Evolutionary conservation across 2,797 vertebrate species (phyloP).

Genomic region (Pelobates cultripes): DNA sequence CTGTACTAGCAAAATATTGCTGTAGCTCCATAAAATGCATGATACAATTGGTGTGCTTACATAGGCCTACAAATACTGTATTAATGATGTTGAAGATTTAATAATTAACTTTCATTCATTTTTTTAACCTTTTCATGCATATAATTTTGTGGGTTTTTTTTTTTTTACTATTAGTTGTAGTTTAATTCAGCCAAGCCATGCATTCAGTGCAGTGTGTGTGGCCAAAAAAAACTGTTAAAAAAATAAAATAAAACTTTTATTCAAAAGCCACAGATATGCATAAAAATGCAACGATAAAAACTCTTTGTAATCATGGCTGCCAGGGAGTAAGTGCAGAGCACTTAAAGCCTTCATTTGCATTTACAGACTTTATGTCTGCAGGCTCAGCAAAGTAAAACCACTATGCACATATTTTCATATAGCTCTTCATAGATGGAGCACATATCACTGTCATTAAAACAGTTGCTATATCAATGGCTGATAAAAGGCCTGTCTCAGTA

Average conservation of each 20-base stretch:
- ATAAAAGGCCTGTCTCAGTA: not conserved
- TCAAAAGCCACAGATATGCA: not conserved
- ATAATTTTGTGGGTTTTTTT: no score
- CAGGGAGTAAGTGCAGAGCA: not conserved
- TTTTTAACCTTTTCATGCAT: no score
- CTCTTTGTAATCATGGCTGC: not conserved
- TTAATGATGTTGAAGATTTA: no score
- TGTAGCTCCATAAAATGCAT: no score
- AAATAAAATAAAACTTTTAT: not conserved
- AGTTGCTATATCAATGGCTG: not conserved
- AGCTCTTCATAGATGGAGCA: not conserved
- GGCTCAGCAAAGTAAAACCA: not conserved
- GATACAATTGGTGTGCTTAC: no score
- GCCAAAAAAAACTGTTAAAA: not conserved
- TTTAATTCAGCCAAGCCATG: no score
- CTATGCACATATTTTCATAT: not conserved
- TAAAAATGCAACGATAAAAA: not conserved
- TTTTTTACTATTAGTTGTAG: no score
- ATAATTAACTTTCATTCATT: no score
- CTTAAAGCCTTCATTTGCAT: not conserved
- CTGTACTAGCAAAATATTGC: no score
- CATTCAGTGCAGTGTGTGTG: no score
- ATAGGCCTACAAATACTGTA: no score
- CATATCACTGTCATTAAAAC: not conserved
- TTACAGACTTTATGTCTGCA: not conserved